Percentiles rank a stretch among this genome's conserved stretches.
Evolutionary conservation across 1,140 invertebrate genomes (phyloP).

Genomic region (Dendrolimus punctatus): DNA sequence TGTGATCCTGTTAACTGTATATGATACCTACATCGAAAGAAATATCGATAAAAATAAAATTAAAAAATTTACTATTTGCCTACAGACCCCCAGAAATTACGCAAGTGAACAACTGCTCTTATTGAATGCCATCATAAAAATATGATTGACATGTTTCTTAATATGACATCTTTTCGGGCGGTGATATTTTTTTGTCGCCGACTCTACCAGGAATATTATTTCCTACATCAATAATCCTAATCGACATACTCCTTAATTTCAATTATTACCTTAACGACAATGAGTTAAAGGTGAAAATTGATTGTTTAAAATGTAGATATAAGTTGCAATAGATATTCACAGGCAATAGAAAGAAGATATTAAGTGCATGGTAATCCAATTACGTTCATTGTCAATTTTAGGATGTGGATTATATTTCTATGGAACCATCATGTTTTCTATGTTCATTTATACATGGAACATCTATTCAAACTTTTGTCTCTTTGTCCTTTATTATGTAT

Average conservation of each 20-base stretch:
- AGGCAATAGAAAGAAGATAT: slow-evolving; percentile 53
- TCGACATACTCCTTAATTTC: neutral
- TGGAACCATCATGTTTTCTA: slow-evolving; percentile 45
- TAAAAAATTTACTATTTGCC: too few relatives aligned
- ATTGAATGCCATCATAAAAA: slow-evolving; percentile 64
- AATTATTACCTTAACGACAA: too few relatives aligned
- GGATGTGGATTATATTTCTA: slow-evolving; percentile 68
- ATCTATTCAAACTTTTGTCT: slow-evolving; percentile 34
- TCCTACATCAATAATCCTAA: slow-evolving; percentile 13
- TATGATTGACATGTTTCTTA: slow-evolving; percentile 71
- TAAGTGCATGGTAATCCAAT: slow-evolving; percentile 64
- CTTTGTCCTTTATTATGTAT: slow-evolving; percentile 22
- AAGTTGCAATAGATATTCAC: slow-evolving; percentile 19
- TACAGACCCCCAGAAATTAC: slow-evolving; percentile 27
- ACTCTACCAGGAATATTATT: slow-evolving; percentile 20
- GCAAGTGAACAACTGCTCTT: slow-evolving; percentile 59
- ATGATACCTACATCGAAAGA: too few relatives aligned
- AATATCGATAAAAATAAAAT: too few relatives aligned
- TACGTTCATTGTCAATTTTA: slow-evolving; percentile 62
- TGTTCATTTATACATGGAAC: slow-evolving; percentile 40
- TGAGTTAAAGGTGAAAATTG: too few relatives aligned
- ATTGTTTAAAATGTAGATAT: too few relatives aligned
- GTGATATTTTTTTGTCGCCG: slow-evolving; percentile 70
- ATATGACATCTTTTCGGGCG: slow-evolving; percentile 68
- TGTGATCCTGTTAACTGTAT: too few relatives aligned